Percentiles rank a stretch among this genome's conserved stretches.
Conservation (phyloP, 2,113 vertebrate genomes). For the Falco punctatus region DNA sequence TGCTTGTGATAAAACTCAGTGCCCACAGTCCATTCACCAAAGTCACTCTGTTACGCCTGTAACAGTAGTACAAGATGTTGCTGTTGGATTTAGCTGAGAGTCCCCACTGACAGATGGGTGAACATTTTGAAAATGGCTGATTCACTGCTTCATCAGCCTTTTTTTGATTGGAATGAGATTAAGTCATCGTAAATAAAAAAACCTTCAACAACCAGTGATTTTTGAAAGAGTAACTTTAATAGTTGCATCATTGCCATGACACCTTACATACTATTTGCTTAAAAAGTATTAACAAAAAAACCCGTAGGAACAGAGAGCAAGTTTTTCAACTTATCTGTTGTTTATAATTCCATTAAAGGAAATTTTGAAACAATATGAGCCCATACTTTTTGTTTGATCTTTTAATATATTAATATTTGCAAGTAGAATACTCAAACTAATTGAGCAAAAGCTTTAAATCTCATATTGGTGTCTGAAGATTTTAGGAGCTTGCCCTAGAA, state of each 20-base stretch:
- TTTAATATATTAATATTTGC: background rate
- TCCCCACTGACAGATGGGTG: background rate
- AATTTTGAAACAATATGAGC: background rate
- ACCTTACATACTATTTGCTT: background rate
- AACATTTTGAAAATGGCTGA: background rate
- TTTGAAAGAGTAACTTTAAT: background rate
- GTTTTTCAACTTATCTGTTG: background rate
- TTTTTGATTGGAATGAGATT: background rate
- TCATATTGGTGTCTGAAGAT: background rate
- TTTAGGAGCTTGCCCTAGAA: background rate
- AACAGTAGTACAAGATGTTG: background rate
- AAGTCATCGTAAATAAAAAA: background rate
- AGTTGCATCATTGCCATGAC: background rate
- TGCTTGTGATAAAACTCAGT: background rate
- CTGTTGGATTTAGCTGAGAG: background rate
- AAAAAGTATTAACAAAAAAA: background rate
- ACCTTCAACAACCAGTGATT: fast-evolving
- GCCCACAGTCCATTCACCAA: background rate
- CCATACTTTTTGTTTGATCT: background rate
- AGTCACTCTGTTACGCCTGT: background rate
- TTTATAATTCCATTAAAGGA: background rate
- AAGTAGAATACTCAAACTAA: background rate
- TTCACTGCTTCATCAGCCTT: background rate
- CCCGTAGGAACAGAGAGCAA: background rate
- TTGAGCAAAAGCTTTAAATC: background rate